phyloP scores from a whole-genome alignment of 2,888 invertebrate genomes.

The Andrena flavipes region DNA sequence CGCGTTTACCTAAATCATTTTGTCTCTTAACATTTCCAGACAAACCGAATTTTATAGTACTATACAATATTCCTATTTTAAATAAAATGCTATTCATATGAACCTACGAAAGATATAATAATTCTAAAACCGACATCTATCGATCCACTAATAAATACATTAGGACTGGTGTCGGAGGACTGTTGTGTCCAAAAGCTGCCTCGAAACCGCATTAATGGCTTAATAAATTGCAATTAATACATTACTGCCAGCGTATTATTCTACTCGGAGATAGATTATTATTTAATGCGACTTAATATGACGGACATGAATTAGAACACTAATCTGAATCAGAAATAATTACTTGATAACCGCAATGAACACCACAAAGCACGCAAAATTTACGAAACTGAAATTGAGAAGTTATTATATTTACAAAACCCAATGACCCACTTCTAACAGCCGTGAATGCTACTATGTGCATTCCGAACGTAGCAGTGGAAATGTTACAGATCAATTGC shows the following conservation, averaged over 20 bases:
- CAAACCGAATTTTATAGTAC: no score
- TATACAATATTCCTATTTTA: no score
- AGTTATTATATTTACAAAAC: neutral
- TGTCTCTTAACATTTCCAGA: no score
- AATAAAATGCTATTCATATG: no score
- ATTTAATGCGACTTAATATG: neutral
- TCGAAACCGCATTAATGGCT: neutral
- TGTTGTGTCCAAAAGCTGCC: neutral
- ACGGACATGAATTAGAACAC: neutral
- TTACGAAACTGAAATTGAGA: neutral
- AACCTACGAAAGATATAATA: neutral
- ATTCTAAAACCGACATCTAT: neutral
- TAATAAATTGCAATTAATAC: neutral
- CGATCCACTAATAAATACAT: neutral
- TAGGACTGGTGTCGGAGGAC: neutral
- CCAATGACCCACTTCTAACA: no score
- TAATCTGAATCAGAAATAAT: conserved; percentile 1
- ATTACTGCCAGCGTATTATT: neutral
- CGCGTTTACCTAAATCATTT: no score
- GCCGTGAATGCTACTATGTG: no score
- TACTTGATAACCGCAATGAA: neutral
- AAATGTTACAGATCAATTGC: no score
- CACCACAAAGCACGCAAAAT: neutral
- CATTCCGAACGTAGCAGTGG: no score
- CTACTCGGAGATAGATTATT: neutral